Evolutionary conservation across 2,888 invertebrate species (phyloP).

Genomic region (Hydrotaea diabolus): DNA sequence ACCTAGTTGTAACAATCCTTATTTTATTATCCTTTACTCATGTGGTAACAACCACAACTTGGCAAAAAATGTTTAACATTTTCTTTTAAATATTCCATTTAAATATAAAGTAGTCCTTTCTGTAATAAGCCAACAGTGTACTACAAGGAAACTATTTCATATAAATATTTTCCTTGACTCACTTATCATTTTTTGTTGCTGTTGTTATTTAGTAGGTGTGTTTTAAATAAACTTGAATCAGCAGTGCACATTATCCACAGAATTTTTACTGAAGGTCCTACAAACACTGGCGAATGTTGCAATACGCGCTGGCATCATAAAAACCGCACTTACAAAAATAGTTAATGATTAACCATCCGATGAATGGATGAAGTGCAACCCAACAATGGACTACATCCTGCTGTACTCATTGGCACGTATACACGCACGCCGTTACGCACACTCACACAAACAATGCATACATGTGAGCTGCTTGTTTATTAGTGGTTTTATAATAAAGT

Average conservation of each 20-base stretch:
- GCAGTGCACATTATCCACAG: neutral
- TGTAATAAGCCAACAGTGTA: neutral
- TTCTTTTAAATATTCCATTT: too few species aligned
- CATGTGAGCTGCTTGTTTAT: conserved; percentile 58
- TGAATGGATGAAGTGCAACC: conserved; percentile 33
- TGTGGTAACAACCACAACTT: too few species aligned
- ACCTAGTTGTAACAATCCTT: too few species aligned
- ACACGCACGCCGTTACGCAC: neutral
- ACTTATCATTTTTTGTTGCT: conserved; percentile 6
- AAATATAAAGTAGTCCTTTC: too few species aligned
- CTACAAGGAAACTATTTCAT: conserved; percentile 1
- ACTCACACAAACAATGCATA: conserved; percentile 12
- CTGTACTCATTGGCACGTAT: neutral
- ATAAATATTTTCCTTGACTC: neutral
- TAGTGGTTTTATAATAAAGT: conserved; percentile 66
- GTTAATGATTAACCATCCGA: conserved; percentile 61
- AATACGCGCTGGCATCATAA: conserved; percentile 43
- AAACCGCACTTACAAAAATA: conserved; percentile 62
- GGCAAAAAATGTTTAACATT: too few species aligned
- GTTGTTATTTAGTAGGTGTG: conserved; percentile 30
- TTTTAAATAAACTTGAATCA: conserved; percentile 31
- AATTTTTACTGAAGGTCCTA: conserved; percentile 14
- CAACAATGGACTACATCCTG: conserved; percentile 9
- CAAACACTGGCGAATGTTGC: conserved; percentile 4
- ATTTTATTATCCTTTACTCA: too few species aligned